These are phyloP conservation scores for Sparus aurata DNA, from an alignment of 2,797 vertebrate genomes.

Conservation along the genomic window DNA sequence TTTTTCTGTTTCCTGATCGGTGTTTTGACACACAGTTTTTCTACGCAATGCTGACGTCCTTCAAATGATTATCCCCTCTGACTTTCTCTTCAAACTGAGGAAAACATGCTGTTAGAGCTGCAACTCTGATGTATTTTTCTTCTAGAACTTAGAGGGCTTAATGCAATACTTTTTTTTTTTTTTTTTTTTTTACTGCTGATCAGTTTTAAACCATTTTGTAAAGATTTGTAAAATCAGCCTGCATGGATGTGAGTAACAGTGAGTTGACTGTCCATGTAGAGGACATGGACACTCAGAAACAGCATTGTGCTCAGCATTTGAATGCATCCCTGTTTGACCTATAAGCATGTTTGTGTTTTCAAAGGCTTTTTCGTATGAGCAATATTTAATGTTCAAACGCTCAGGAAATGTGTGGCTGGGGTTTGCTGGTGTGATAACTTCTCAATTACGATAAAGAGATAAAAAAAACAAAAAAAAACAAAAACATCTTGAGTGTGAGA, in stretches of 20 bases:
- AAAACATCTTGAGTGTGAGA: too few relatives aligned
- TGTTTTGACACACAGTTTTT: constrained; percentile 59
- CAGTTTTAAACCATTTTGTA: neutral
- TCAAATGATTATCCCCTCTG: constrained; percentile 9
- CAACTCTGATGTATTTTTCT: neutral
- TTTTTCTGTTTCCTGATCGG: constrained; percentile 80
- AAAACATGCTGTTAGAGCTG: constrained; percentile 18
- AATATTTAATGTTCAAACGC: neutral
- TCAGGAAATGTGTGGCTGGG: neutral
- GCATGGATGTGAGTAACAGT: neutral
- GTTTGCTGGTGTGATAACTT: neutral
- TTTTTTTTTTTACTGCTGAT: neutral
- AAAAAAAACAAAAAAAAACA: too few relatives aligned
- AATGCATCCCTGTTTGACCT: too few relatives aligned
- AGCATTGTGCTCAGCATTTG: neutral
- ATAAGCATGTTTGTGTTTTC: neutral
- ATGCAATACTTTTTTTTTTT: neutral
- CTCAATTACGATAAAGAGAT: neutral
- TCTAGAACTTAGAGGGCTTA: neutral
- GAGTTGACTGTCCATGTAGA: neutral
- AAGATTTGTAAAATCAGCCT: neutral
- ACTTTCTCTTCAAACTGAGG: constrained; percentile 23
- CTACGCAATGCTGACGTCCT: constrained; percentile 41
- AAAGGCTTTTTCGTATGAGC: neutral
- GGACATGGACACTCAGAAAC: neutral